These are phyloP conservation scores for Pterostichus madidus DNA, from an alignment of 2,888 invertebrate genomes.

Conservation along the genomic window DNA sequence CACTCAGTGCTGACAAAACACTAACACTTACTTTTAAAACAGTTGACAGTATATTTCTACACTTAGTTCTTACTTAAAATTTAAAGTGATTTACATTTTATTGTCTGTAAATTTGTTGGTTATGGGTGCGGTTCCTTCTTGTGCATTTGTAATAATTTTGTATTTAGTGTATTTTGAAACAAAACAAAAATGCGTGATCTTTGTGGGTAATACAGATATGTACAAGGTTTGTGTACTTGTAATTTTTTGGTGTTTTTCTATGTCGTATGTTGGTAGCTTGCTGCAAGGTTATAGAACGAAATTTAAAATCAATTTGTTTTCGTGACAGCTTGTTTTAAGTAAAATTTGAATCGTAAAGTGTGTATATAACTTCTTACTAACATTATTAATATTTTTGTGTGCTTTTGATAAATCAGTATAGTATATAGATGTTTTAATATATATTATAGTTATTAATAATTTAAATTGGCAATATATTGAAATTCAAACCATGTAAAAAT, in stretches of 20 bases:
- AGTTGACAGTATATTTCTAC: not conserved
- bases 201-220: too few relatives aligned
- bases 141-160: not conserved
- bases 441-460: too few relatives aligned
- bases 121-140: not conserved
- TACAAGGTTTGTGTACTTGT: not conserved
- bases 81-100: slow-evolving; percentile 13
- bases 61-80: not conserved
- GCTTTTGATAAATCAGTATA: too few relatives aligned
- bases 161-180: not conserved
- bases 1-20: slow-evolving; percentile 30
- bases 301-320: not conserved
- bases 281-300: not conserved
- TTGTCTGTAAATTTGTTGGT: slow-evolving; percentile 1
- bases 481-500: too few relatives aligned
- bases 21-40: not conserved
- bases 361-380: too few relatives aligned
- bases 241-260: not conserved
- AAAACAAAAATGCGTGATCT: not conserved
- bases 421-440: too few relatives aligned
- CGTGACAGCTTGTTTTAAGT: too few relatives aligned
- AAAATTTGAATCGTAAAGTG: too few relatives aligned
- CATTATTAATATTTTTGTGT: too few relatives aligned
- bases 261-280: not conserved
- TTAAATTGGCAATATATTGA: too few relatives aligned